Evolutionary conservation across 2,113 vertebrate genomes (phyloP), one percentile per base, ranked within the genome.

Genomic region (Aptenodytes forsteri): DNA sequence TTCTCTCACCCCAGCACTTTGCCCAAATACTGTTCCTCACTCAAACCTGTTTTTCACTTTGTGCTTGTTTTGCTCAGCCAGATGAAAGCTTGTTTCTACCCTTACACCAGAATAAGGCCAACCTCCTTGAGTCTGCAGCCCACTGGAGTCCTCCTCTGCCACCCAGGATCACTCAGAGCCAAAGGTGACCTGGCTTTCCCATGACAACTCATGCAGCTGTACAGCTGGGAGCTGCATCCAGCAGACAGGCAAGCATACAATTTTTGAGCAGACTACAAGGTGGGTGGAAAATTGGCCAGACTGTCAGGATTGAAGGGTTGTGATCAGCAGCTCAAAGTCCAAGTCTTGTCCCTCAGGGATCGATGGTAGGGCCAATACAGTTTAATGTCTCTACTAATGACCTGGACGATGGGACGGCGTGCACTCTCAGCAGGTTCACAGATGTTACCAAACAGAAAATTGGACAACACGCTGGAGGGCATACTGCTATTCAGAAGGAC

Each of bases 351-450:
- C 59, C 42, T 67, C 66, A 29, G 56, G 47, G 52, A 71, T 30
- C 8, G 1, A 78, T 6, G 38, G 46, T 13, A 75, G 30, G 30
- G 56, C 47, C 50, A 49, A 40, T 3, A 34, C 9, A 75, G 69
- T 36, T 93, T 16, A 49, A 19, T 12, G 20, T 25, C 61, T 38
- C 66, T 44, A 21, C 13, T 46, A 7, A 30, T 3, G n/a, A 64
- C 32, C 61, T 21, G 42, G 61, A 46, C 0, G 2, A 56, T 14
- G 47, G n/a, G 36, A 40, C 0, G 1, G 38, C 1, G 1, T 6
- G 21, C 13, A 7, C 18, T 11, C 54, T 38, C 66, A 66, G 80
- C 13, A 34, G 86, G 40, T 10, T 91, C 83, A 42, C 40, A 22
- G 47, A 26, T 23, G 52, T 17, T 21, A 78, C 46, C 87, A 44